Evolutionary conservation across 2,113 vertebrate genomes (phyloP).

Genomic region (Ophthalmolycus amberensis): DNA sequence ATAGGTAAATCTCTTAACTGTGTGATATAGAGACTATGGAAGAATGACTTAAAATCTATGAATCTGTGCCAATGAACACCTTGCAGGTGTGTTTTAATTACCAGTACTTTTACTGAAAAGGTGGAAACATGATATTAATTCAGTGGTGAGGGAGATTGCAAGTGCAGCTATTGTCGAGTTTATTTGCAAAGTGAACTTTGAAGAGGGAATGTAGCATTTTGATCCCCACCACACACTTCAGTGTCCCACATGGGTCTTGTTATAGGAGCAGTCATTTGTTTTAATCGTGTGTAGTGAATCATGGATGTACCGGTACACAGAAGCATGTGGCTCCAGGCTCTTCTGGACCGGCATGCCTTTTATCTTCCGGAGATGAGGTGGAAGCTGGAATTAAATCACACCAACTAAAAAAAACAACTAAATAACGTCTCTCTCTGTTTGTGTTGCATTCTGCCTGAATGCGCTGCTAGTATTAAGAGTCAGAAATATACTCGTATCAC

Average conservation of each 20-base stretch:
- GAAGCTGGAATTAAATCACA: conserved; percentile 43
- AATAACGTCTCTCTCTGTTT: conserved; percentile 12
- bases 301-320: conserved; percentile 10
- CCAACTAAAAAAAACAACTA: conserved; percentile 49
- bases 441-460: neutral
- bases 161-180: conserved; percentile 15
- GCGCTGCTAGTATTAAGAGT: neutral
- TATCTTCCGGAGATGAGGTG: conserved; percentile 38
- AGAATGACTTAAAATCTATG: neutral
- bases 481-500: conserved; percentile 10
- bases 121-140: conserved; percentile 3
- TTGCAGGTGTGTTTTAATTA: neutral
- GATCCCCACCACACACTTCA: conserved; percentile 52
- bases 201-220: conserved; percentile 52
- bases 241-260: conserved; percentile 69
- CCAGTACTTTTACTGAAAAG: neutral
- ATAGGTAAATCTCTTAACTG: neutral
- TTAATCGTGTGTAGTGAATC: conserved; percentile 57
- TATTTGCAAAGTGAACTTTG: conserved; percentile 47
- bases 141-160: neutral
- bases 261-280: conserved; percentile 63
- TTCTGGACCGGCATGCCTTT: conserved; percentile 25
- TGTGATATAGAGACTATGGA: neutral
- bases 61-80: neutral
- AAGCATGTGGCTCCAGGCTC: conserved; percentile 18